phyloP scores from a whole-genome alignment of 1,140 invertebrate species.

The Drosophila rhopaloa region DNA sequence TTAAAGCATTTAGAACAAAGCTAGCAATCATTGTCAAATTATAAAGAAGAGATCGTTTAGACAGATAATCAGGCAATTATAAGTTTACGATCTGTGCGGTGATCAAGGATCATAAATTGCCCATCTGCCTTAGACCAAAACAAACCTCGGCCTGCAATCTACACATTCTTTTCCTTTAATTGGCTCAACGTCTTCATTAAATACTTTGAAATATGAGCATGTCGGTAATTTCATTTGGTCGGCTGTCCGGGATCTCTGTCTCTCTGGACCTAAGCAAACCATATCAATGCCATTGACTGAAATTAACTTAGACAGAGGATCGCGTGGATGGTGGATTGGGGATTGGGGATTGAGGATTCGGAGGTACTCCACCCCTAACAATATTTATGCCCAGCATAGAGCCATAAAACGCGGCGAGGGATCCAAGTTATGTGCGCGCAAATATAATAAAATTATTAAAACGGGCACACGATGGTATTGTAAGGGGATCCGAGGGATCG shows the following conservation, averaged over 20 bases:
- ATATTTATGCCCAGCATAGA: conserved; percentile 60
- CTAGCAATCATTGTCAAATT: neutral
- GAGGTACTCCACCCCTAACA: conserved; percentile 21
- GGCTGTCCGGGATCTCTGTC: conserved; percentile 2
- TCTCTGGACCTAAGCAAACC: conserved; percentile 26
- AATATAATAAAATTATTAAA: conserved; percentile 82
- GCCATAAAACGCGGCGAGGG: conserved; percentile 54
- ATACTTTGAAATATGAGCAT: conserved; percentile 47
- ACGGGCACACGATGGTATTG: conserved; percentile 47
- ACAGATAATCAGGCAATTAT: conserved; percentile 8
- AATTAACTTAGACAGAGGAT: conserved; percentile 47
- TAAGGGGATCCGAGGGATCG: conserved; percentile 59
- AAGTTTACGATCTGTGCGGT: neutral
- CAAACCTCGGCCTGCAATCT: conserved; percentile 5
- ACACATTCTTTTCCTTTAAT: conserved; percentile 19
- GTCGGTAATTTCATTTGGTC: conserved; percentile 33
- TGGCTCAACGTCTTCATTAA: conserved; percentile 50
- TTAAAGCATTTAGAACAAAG: no score
- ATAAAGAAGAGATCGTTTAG: conserved; percentile 14
- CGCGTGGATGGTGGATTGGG: conserved; percentile 6
- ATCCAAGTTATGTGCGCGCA: conserved; percentile 68
- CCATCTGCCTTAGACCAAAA: conserved; percentile 8
- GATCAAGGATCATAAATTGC: conserved; percentile 9
- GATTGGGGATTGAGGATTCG: conserved; percentile 8
- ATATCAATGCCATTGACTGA: conserved; percentile 62